phyloP scores from a whole-genome alignment of 2,113 vertebrate species.

The Ranitomeya variabilis region DNA sequence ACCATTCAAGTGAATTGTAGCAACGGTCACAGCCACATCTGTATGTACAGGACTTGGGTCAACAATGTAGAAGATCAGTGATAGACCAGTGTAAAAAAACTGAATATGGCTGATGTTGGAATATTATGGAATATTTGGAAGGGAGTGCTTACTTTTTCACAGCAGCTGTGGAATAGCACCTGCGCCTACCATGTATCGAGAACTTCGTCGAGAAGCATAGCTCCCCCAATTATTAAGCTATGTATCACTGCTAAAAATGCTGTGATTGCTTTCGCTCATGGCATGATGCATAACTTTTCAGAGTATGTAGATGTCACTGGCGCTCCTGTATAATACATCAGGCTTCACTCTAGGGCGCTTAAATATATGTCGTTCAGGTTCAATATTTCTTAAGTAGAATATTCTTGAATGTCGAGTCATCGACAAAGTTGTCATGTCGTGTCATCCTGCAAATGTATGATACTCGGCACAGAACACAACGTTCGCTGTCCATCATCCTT shows the following conservation, averaged over 20 bases:
- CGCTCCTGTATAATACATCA: not conserved
- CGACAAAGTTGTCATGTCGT: not conserved
- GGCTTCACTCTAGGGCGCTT: not conserved
- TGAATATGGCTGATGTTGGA: not conserved
- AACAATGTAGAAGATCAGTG: not conserved
- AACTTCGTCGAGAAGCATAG: not conserved
- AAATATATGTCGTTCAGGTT: not conserved
- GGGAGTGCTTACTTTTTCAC: not conserved
- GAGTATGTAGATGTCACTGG: not conserved
- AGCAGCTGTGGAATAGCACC: not conserved
- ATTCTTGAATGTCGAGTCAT: not conserved
- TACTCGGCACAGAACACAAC: not conserved
- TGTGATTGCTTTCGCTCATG: not conserved
- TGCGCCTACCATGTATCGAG: not conserved
- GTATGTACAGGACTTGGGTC: not conserved
- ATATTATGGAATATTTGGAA: not conserved
- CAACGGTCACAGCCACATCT: no score
- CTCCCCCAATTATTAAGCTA: not conserved
- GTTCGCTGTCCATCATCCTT: constrained; percentile 26
- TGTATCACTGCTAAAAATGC: not conserved
- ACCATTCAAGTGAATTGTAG: no score
- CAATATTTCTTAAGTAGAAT: not conserved
- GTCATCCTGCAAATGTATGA: not conserved
- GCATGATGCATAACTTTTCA: not conserved
- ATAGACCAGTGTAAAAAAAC: not conserved